Evolutionary conservation across 2,888 invertebrate genomes (phyloP).

Genomic region (Lasioglossum pauxillum): DNA sequence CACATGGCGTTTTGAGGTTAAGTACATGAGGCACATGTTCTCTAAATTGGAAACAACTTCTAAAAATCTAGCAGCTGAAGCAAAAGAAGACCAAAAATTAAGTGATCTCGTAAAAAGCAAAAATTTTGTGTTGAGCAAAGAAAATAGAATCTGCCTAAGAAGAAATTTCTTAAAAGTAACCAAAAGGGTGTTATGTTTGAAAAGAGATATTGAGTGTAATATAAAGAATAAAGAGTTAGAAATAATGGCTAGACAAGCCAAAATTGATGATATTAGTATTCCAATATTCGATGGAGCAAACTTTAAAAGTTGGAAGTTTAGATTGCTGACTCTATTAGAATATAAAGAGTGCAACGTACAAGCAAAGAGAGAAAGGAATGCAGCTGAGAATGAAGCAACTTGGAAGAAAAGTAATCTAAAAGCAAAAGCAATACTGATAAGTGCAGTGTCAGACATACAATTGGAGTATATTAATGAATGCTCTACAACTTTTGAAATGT

Average conservation of each 20-base stretch:
- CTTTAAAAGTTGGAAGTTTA: not conserved
- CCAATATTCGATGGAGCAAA: not conserved
- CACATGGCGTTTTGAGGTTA: too few relatives aligned
- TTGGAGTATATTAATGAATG: not conserved
- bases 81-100: fast-evolving
- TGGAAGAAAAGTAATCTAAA: not conserved
- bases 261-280: not conserved
- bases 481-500: not conserved
- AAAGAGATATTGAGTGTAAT: too few relatives aligned
- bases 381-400: not conserved
- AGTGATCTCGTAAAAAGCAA: too few relatives aligned
- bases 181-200: too few relatives aligned
- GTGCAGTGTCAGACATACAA: not conserved
- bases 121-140: too few relatives aligned
- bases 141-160: too few relatives aligned
- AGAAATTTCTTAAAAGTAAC: too few relatives aligned
- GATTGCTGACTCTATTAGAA: not conserved
- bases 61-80: too few relatives aligned
- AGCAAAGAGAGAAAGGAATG: not conserved
- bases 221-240: not conserved
- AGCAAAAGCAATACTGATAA: not conserved
- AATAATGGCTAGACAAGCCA: not conserved
- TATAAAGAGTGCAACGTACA: not conserved
- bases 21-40: too few relatives aligned
- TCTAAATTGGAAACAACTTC: too few relatives aligned